Base-by-base conservation (phyloP, 2,888 invertebrate species). In the Notocelia uddmanniana region DNA sequence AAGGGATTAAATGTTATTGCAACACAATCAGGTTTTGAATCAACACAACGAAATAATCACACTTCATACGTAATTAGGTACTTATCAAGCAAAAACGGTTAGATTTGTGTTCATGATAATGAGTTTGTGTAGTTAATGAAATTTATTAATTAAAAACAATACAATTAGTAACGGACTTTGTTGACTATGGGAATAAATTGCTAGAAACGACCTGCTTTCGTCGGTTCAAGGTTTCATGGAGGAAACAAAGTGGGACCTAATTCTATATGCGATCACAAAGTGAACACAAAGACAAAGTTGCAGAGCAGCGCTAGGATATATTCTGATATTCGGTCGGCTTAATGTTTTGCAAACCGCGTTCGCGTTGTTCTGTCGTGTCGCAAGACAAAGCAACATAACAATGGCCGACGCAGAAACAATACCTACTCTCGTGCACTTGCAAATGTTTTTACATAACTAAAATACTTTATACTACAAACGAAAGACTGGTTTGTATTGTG, bases 371-470 rank as follows among this genome's bases (percentile, higher is more conserved):
- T 82, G 73, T 55, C 82, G 79, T 91, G 86, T 87, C 83, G 89
- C 83, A 89, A 88, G 81, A 82, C 81, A 82, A 77, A 83, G 85
- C 79, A 85, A 87, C 82, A 83, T 81, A 86, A 87, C 89, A 89
- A 90, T 89, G 80, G 86, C 77, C 79, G 82, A 80, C 79, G 76
- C 79, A 82, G 85, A 85, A 85, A 89, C 89, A 90, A 90, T 89
- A 85, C 85, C 80, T 89, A 85, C 85, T 80, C 82, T 75, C 74
- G 78, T 78, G 80, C 80, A 78, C 79, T 83, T 81, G 83, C 79
- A 79, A 77, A 75, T 77, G 75, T 76, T 78, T 76, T 78, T 78
- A 76, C 76, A 80, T 74, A 76, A 76, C 75, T 68, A 76, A 77
- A 31, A 68, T 67, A 79, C 77, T 80, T 80, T 78, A 73, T 75